These are phyloP conservation scores for Mus minutoides DNA, from an alignment of 2,797 vertebrate genomes.

Conservation along the genomic window DNA sequence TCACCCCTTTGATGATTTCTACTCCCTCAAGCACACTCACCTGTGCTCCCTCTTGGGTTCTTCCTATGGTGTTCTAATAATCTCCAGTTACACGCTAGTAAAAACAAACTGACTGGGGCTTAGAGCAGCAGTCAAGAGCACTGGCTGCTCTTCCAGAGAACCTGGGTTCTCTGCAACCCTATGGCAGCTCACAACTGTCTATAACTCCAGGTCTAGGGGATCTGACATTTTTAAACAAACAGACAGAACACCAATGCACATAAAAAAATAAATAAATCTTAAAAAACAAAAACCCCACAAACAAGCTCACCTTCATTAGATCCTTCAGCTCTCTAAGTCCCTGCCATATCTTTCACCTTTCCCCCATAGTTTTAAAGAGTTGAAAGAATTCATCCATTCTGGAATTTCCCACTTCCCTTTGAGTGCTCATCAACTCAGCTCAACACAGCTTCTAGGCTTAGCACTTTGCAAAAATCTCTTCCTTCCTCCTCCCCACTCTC, in stretches of 20 bases:
- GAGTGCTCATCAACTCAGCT: accelerated
- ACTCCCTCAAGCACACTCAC: not conserved
- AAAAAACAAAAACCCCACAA: too few relatives aligned
- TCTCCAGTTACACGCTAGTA: not conserved
- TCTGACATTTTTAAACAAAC: too few relatives aligned
- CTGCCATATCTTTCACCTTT: not conserved
- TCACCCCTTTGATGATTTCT: too few relatives aligned
- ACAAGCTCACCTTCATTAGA: not conserved
- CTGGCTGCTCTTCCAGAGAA: not conserved
- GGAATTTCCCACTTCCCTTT: not conserved
- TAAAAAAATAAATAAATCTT: too few relatives aligned
- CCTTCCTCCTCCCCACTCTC: accelerated
- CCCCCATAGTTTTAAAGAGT: too few relatives aligned
- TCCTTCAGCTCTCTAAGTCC: not conserved
- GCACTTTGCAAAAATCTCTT: too few relatives aligned
- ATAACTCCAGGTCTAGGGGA: too few relatives aligned
- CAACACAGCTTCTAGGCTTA: not conserved
- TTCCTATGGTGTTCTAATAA: not conserved
- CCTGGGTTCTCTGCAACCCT: not conserved
- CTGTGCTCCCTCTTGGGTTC: not conserved
- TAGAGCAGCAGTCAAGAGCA: not conserved
- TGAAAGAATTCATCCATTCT: too few relatives aligned
- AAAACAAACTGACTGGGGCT: not conserved
- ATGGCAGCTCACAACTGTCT: too few relatives aligned
- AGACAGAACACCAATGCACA: too few relatives aligned